Base-by-base conservation (phyloP, 2,888 invertebrate genomes). In the Ariolimax columbianus region DNA sequence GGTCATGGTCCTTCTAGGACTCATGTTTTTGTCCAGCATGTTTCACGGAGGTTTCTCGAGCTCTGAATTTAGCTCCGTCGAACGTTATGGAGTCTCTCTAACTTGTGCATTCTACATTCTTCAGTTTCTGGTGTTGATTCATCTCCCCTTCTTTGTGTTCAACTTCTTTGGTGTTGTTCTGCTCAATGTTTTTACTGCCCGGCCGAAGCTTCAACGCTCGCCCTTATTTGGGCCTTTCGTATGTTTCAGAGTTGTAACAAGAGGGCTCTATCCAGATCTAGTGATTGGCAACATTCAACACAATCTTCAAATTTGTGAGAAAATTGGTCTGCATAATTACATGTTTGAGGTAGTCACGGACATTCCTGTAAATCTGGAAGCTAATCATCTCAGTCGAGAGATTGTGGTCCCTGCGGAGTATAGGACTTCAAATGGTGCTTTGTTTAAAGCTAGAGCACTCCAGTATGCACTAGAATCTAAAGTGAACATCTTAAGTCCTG, bases 381-480 rank as follows among this genome's bases (percentile, higher is more conserved):
- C 84, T 36, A 63, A 55, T 38, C 59, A 33, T 19, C 83, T 78
- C 0, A 68, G 86, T 9, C 86, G 86, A 14, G 86, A 86, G 70
- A 55, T 82, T 72, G 82, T 86, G 19, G 86, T 86, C 2, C 86
- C 86, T 0, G 11, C 14, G 6, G 38, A 82, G 3, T 86, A 82
- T 43, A 70, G 36, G 91, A 83, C 91, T 86, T 70, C 90, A 90
- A 51, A 87, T 88, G 86, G 88, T 89, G 40, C 83, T 89, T 72
- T 92, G 89, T 86, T 88, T 88, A 92, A 92, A 86, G 91, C 92
- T 0, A 83, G 92, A 36, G 91, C 91, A 23, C 86, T 92, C 30
- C 91, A 92, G 77, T 92, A 91, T 77, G 91, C 91, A 83, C 87
- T 91, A 17, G 87, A 87, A 33, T 72, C 82, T 17, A 77, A 68